Evolutionary conservation across 2,888 invertebrate species (phyloP).

Genomic region (Hypomecis atomaria): DNA sequence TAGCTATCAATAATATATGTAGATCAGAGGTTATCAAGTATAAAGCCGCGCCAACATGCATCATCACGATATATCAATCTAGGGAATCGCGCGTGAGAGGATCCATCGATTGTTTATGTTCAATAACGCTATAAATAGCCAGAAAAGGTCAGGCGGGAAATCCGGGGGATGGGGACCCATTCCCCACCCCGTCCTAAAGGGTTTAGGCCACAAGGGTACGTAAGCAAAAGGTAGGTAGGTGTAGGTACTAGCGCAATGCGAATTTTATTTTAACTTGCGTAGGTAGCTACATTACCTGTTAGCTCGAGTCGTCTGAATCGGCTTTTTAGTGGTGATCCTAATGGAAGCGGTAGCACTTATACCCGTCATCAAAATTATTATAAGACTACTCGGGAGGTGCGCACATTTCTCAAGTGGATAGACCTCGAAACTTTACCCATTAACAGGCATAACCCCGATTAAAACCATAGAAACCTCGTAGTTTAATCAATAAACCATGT

Average conservation of each 20-base stretch:
- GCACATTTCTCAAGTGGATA: constrained; percentile 44
- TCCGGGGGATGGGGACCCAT: constrained; percentile 49
- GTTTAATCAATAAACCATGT: constrained; percentile 75
- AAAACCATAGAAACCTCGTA: constrained; percentile 73
- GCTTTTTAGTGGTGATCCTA: constrained; percentile 72
- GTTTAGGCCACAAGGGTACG: constrained; percentile 11
- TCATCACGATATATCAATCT: constrained; percentile 14
- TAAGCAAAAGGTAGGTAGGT: neutral
- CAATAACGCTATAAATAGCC: constrained; percentile 74
- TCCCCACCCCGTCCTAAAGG: constrained; percentile 30
- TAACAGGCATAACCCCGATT: constrained; percentile 54
- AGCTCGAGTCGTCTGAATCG: constrained; percentile 52
- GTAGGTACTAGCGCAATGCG: constrained; percentile 37
- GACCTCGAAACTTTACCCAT: constrained; percentile 49
- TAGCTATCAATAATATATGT: constrained; percentile 9
- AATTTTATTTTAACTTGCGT: constrained; percentile 14
- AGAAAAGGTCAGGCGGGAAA: constrained; percentile 77
- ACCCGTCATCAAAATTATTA: constrained; percentile 75
- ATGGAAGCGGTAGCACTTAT: constrained; percentile 78
- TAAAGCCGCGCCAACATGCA: constrained; percentile 6
- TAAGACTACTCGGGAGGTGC: constrained; percentile 49
- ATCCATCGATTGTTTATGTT: constrained; percentile 70
- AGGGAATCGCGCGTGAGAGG: constrained; percentile 46
- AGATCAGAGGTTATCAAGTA: constrained; percentile 33
- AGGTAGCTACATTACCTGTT: constrained; percentile 57